A percentile compares a stretch with the other conserved stretches of the same genome.
These are phyloP conservation scores for Drosophila arizonae DNA, from an alignment of 1,140 invertebrate species.

Conservation along the genomic window DNA sequence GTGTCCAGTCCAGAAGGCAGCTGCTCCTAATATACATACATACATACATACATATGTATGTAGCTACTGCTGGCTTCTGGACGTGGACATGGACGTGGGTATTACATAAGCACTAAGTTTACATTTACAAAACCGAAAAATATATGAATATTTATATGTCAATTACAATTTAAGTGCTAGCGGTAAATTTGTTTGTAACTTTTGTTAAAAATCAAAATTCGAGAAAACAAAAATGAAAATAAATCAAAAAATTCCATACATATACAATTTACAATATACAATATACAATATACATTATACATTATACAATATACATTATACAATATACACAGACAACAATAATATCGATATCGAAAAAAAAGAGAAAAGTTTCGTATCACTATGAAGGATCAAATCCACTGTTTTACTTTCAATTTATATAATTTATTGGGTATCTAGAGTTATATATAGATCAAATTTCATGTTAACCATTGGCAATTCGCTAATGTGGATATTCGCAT, in stretches of 20 bases:
- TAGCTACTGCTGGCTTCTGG: slow-evolving; percentile 2
- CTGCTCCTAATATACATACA: no score
- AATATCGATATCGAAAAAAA: slow-evolving; percentile 45
- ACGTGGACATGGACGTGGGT: slow-evolving; percentile 13
- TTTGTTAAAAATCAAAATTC: slow-evolving; percentile 1
- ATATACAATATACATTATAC: slow-evolving; percentile 1
- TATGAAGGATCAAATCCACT: slow-evolving; percentile 83
- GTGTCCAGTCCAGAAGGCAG: slow-evolving; percentile 5
- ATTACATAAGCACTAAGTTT: slow-evolving; percentile 36
- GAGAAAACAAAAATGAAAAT: background rate
- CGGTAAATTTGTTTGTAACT: slow-evolving; percentile 9
- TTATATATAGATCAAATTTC: slow-evolving; percentile 6
- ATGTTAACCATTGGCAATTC: slow-evolving; percentile 47
- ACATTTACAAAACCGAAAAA: slow-evolving; percentile 18
- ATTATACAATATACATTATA: slow-evolving; percentile 70
- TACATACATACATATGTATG: no score
- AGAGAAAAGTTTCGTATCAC: slow-evolving; percentile 71
- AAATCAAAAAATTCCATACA: slow-evolving; percentile 54
- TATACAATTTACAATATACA: slow-evolving; percentile 38
- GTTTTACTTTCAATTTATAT: slow-evolving; percentile 83
- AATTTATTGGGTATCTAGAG: slow-evolving; percentile 55
- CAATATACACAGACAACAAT: slow-evolving; percentile 72
- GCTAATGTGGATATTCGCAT: slow-evolving; percentile 25
- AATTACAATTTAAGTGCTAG: slow-evolving; percentile 23
- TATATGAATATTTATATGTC: background rate